A percentile compares a stretch with the other conserved stretches of the same genome.
These are phyloP conservation scores for Limnephilus marmoratus DNA, from an alignment of 2,888 invertebrate species.

Conservation along the genomic window DNA sequence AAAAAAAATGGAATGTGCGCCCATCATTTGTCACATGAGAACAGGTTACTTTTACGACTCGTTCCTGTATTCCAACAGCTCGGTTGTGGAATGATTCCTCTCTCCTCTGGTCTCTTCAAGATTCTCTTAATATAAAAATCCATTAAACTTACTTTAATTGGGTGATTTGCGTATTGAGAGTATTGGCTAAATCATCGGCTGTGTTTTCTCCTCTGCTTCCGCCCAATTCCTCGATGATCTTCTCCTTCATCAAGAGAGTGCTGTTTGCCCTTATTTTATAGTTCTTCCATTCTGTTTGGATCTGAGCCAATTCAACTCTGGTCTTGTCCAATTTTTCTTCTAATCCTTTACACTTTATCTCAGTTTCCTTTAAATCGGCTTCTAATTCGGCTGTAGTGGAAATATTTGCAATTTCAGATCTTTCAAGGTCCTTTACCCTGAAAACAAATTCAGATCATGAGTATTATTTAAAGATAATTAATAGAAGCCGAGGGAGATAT, in stretches of 20 bases:
- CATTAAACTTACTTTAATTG: conserved; percentile 74
- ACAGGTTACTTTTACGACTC: too few relatives aligned
- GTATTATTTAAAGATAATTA: background rate
- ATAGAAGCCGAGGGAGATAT: too few relatives aligned
- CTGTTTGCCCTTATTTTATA: conserved; percentile 88
- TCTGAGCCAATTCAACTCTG: conserved; percentile 72
- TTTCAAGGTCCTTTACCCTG: conserved; percentile 60
- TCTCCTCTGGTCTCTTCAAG: background rate
- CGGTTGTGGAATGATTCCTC: too few relatives aligned
- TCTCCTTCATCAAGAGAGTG: conserved; percentile 87
- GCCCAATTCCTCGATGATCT: conserved; percentile 81
- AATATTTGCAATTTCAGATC: conserved; percentile 50
- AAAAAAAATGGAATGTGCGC: too few relatives aligned
- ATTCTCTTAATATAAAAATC: background rate
- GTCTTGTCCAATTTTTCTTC: conserved; percentile 74
- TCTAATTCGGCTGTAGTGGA: conserved; percentile 67
- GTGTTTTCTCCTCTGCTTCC: conserved; percentile 66
- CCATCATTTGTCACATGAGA: too few relatives aligned
- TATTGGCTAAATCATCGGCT: conserved; percentile 68
- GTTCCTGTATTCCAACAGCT: too few relatives aligned
- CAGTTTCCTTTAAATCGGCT: conserved; percentile 71
- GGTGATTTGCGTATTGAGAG: conserved; percentile 79
- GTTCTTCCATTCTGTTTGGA: conserved; percentile 81
- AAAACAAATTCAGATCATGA: conserved; percentile 13
- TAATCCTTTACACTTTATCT: conserved; percentile 73